Evolutionary conservation across 2,113 vertebrate genomes (phyloP), one percentile per base, ranked within the genome.

Genomic region (Pitta sordida): DNA sequence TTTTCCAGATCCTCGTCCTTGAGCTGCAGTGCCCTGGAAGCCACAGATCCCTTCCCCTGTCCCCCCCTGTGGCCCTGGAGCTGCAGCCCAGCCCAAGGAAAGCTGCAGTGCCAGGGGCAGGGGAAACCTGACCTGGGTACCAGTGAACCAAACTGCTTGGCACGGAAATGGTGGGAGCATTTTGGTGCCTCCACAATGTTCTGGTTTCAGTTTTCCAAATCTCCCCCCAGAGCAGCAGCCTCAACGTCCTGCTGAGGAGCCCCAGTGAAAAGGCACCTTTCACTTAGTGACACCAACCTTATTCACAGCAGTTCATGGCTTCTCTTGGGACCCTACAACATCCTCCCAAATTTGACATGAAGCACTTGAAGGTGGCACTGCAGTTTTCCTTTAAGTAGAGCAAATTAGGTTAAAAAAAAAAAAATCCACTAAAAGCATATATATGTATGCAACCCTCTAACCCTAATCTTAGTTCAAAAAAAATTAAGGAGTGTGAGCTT

Each of bases 351-450:
- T 73, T 29, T 12, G 64, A 52, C 2, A 17, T 55, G 34, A 43
- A 69, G 46, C 7, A 27, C 18, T 34, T 88, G 56, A 94, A 60
- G 55, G 49, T 34, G 49, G 67, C 93, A 96, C 91, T 86, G 91
- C 68, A 92, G 90, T 83, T 95, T 92, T 93, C 95, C 91, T 87
- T 95, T 82, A 92, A 93, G 71, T 60, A 90, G 65, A 80, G 81
- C 81, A 87, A 83, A 90, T 58, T 29, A 87, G 68, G 73, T 87
- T 92, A 60, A 94, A 91, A 85, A n/a, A n/a, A 60, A 94, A 91
- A 76, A 91, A 93, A 36, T 69, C 60, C 82, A 95, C 94, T 93
- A 84, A 80, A 95, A 96, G 94, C 92, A 75, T 75, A 87, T 92
- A 94, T 90, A 93, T 60, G 88, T 94, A 95, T 6, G 73, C 73